Conservation (phyloP, 2,797 vertebrate genomes). For the Artibeus jamaicensis region DNA sequence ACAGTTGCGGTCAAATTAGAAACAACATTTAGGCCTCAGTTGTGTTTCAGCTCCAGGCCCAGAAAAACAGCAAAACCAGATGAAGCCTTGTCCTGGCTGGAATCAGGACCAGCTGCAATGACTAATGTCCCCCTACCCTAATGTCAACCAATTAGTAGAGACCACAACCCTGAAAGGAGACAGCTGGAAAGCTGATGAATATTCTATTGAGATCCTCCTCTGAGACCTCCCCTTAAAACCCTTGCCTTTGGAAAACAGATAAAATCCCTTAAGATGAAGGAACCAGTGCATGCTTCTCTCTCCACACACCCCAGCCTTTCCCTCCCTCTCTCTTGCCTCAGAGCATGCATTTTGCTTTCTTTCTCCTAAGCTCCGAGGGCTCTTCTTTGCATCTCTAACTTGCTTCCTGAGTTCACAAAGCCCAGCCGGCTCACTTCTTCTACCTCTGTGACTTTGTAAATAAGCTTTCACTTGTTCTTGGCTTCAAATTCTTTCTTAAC, state of each 20-base stretch:
- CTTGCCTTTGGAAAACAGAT: neutral
- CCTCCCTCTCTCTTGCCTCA: neutral
- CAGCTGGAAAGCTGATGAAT: neutral
- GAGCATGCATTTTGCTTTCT: neutral
- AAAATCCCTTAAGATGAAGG: neutral
- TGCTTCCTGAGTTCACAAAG: neutral
- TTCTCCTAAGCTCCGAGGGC: neutral
- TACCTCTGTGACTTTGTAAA: neutral
- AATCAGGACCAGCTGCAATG: neutral
- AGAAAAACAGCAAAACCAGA: neutral
- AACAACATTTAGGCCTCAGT: neutral
- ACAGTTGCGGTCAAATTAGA: neutral
- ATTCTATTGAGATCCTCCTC: neutral
- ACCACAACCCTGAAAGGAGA: neutral
- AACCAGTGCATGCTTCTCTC: no score
- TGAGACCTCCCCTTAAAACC: neutral
- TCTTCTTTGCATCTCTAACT: neutral
- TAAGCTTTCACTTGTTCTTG: neutral
- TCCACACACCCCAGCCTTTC: neutral
- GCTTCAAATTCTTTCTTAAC: neutral
- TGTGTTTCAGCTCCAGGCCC: neutral
- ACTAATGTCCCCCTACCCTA: neutral
- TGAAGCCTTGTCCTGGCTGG: neutral
- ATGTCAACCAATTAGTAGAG: neutral
- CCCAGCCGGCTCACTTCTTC: neutral